Conservation (phyloP, 2,888 invertebrate species). For the Sinentomon sp. region DNA sequence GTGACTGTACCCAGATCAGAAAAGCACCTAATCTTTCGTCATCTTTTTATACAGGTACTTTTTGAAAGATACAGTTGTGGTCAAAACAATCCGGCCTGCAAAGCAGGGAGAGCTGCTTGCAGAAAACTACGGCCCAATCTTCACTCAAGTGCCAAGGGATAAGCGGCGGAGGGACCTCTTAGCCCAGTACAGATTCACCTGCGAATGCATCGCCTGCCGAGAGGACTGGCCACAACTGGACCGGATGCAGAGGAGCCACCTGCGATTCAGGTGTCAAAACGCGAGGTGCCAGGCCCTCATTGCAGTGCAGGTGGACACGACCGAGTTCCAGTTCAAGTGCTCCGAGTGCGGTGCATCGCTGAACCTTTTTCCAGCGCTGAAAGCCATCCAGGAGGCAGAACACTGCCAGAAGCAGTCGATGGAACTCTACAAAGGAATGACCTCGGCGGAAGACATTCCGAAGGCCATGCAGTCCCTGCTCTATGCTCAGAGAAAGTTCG, state of each 20-base stretch:
- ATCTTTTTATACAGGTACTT: constrained; percentile 30
- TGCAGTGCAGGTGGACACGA: background rate
- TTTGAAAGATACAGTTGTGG: constrained; percentile 37
- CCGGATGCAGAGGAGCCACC: constrained; percentile 23
- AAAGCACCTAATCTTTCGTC: background rate
- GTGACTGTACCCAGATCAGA: too few species aligned
- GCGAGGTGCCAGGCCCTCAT: background rate
- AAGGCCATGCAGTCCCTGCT: too few species aligned
- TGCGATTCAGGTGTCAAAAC: constrained; percentile 14
- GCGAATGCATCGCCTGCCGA: constrained; percentile 38
- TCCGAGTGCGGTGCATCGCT: background rate
- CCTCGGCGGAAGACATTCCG: background rate
- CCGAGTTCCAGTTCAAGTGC: background rate
- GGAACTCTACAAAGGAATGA: too few species aligned
- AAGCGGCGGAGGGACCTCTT: constrained; percentile 32
- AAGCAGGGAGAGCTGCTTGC: constrained; percentile 35
- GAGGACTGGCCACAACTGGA: constrained; percentile 45
- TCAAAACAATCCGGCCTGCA: constrained; percentile 36
- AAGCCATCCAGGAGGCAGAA: constrained; percentile 14
- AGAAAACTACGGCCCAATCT: constrained; percentile 61
- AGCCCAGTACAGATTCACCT: constrained; percentile 30
- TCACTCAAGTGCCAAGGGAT: constrained; percentile 27
- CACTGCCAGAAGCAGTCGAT: constrained; percentile 13
- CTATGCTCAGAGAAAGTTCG: too few species aligned
- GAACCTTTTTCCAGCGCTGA: constrained; percentile 11